Conservation (phyloP, 2,113 vertebrate genomes). For the Muntiacus reevesi region DNA sequence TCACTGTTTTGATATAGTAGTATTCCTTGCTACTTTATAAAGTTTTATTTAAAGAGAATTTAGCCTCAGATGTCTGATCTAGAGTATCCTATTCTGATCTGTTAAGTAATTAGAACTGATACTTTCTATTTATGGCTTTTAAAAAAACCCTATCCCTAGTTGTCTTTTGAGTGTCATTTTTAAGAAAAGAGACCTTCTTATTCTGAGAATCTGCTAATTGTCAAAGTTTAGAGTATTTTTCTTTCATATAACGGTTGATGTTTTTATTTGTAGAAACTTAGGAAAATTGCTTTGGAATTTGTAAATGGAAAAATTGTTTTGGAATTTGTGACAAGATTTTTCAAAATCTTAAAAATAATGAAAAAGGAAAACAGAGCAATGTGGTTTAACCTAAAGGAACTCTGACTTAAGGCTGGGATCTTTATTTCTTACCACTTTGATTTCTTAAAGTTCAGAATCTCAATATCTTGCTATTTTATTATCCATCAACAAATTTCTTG, state of each 20-base stretch:
- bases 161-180: background rate
- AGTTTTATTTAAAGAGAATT: background rate
- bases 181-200: background rate
- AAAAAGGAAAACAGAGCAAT: background rate
- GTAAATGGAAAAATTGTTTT: background rate
- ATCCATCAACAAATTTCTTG: background rate
- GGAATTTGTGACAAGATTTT: background rate
- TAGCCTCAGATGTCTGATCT: background rate
- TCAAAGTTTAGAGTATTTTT: background rate
- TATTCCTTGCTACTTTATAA: background rate
- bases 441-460: background rate
- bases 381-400: background rate
- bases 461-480: background rate
- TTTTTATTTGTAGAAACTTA: background rate
- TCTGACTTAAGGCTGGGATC: background rate
- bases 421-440: background rate
- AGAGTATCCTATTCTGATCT: background rate
- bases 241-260: background rate
- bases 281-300: background rate
- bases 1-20: background rate
- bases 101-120: background rate
- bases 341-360: slow-evolving; percentile 6
- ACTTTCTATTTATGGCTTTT: background rate
- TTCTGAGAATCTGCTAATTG: background rate
- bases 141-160: background rate